Evolutionary conservation across 2,797 vertebrate genomes (phyloP), one percentile per base, ranked within the genome.

Genomic region (Nyctalus aviator): DNA sequence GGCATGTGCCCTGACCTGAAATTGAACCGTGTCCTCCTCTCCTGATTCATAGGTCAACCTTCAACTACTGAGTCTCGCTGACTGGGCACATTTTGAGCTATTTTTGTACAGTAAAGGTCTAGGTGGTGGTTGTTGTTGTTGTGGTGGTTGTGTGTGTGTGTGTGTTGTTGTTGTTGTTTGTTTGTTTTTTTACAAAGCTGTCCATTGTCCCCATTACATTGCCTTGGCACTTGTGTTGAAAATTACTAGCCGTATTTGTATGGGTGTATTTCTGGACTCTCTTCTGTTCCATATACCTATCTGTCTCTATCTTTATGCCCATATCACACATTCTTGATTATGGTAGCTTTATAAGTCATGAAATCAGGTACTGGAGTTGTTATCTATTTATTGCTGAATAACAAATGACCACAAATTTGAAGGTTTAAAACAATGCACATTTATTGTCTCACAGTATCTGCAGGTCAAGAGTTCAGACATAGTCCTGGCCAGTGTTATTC

Each of bases 321-420:
- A 20, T 73, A 81, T 12, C 14, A 46, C 73, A 77, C 17, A 69
- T n/a, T n/a, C 62, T 64, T n/a, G 30, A 64, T n/a, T 64, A 64
- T n/a, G n/a, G 62, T 64, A 64, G 62, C 59, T 86, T 46, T 95
- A 66, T 48, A 79, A 78, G 41, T 32, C 32, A 91, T 44, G 5
- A 78, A 32, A 89, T 89, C 27, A 59, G 53, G 14, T 68, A 35
- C 32, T 77, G 0, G 66, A 48, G 62, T 77, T 66, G 64, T 66
- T 68, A 50, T 10, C 79, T 85, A 82, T n/a, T 69, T 85, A 18
- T 77, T 48, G 71, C 32, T 82, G 27, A n/a, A 57, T 83, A 79
- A 84, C 27, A 84, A 78, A 88, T 71, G 64, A 17, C 27, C 53
- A 88, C 72, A 88, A 73, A 84, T 79, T 88, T 68, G 62, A 73